A percentile compares a stretch with the other conserved stretches of the same genome.
Evolutionary conservation across 2,113 vertebrate species (phyloP).

Genomic region (Eudyptes chrysolophus): DNA sequence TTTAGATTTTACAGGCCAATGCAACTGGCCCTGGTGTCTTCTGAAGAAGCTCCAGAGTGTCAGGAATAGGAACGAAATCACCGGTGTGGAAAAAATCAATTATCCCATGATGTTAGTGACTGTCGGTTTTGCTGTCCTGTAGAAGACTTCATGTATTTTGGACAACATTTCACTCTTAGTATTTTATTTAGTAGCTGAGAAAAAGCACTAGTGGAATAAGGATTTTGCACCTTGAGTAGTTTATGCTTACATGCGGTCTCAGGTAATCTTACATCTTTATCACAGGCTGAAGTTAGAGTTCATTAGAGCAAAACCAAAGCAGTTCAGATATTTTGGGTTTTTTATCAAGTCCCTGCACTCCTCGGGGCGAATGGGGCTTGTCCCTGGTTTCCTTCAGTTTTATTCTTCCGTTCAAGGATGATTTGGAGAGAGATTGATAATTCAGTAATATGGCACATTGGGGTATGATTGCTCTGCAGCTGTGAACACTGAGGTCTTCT

Average conservation of each 20-base stretch:
- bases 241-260: background rate
- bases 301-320: background rate
- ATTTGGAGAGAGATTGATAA: background rate
- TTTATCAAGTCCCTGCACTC: background rate
- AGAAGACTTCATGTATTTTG: background rate
- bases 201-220: background rate
- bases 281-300: background rate
- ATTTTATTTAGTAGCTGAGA: background rate
- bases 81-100: background rate
- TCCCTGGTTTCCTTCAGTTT: background rate
- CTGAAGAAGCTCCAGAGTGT: background rate
- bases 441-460: fast-evolving
- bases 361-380: background rate
- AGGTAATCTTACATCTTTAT: background rate
- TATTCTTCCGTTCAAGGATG: background rate
- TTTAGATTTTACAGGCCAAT: background rate
- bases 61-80: background rate
- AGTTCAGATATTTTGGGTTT: background rate
- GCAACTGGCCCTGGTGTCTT: background rate
- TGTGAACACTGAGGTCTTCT: background rate
- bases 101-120: background rate
- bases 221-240: background rate
- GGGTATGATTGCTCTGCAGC: too few species aligned
- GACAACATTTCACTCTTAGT: background rate
- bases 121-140: background rate